A percentile compares a stretch with the other conserved stretches of the same genome.
These are phyloP conservation scores for Ariopsis seemanni DNA, from an alignment of 2,113 vertebrate species.

Conservation along the genomic window DNA sequence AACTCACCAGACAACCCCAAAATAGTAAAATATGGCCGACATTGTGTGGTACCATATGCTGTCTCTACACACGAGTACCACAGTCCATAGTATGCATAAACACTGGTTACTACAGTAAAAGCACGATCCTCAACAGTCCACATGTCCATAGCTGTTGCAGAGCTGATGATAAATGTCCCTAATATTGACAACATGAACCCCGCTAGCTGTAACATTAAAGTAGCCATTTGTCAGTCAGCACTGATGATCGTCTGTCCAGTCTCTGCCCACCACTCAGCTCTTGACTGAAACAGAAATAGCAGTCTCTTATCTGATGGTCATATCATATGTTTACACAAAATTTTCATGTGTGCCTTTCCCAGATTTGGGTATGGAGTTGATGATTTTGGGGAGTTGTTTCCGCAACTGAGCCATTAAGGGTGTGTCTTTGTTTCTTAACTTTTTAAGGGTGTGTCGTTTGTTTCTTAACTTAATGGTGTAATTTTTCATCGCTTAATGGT, in stretches of 20 bases:
- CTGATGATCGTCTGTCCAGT: slow-evolving; percentile 10
- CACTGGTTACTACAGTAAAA: slow-evolving; percentile 75
- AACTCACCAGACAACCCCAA: slow-evolving; percentile 85
- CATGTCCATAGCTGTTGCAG: slow-evolving; percentile 79
- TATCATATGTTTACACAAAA: slow-evolving; percentile 64
- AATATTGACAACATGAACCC: slow-evolving; percentile 76
- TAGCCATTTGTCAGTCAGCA: slow-evolving; percentile 71
- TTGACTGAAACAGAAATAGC: slow-evolving; percentile 50
- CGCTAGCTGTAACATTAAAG: slow-evolving; percentile 77
- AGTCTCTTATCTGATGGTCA: slow-evolving; percentile 56
- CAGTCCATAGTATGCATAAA: slow-evolving; percentile 83
- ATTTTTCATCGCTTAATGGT: slow-evolving; percentile 1
- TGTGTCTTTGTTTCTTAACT: slow-evolving; percentile 35
- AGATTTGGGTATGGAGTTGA: slow-evolving; percentile 53
- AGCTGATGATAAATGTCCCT: slow-evolving; percentile 77
- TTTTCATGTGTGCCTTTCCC: slow-evolving; percentile 43
- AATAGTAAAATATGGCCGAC: slow-evolving; percentile 84
- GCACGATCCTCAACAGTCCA: slow-evolving; percentile 84
- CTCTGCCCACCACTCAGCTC: not conserved
- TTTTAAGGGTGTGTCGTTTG: slow-evolving; percentile 37
- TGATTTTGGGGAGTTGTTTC: slow-evolving; percentile 14
- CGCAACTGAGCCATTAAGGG: slow-evolving; percentile 4
- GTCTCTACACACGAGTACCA: slow-evolving; percentile 82
- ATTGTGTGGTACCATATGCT: slow-evolving; percentile 79
- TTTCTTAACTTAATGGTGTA: not conserved